Conservation (phyloP, 1,140 invertebrate genomes). For the Episyrphus balteatus region DNA sequence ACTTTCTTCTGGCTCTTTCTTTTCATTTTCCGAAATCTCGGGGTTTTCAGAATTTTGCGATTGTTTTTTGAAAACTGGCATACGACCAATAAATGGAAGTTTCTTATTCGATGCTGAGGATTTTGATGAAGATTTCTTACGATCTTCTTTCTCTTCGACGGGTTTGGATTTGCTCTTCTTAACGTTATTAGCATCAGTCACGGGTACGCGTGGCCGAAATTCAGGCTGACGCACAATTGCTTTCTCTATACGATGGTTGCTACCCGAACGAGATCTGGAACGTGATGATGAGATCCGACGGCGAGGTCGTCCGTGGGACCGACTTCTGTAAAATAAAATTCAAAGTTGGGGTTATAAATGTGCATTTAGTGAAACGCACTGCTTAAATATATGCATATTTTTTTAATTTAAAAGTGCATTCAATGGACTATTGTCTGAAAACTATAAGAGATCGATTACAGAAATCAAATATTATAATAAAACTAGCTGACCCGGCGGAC, state of each 20-base stretch:
- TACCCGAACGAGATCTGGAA: constrained; percentile 9
- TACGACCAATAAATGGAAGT: constrained; percentile 55
- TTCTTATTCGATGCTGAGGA: constrained; percentile 38
- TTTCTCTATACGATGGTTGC: constrained; percentile 18
- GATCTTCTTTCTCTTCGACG: constrained; percentile 36
- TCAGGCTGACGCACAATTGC: constrained; percentile 31
- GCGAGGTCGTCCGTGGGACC: constrained; percentile 13
- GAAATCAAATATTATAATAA: no score
- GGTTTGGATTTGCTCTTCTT: constrained; percentile 6
- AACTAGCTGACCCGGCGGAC: no score
- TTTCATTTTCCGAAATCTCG: constrained; percentile 26
- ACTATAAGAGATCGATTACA: no score
- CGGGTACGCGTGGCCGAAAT: constrained; percentile 23
- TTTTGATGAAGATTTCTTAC: constrained; percentile 21
- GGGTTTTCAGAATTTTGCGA: constrained; percentile 16
- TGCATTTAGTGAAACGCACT: no score
- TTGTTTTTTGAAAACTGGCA: constrained; percentile 57
- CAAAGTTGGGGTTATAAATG: no score
- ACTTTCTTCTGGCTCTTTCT: constrained; percentile 4
- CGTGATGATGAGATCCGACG: constrained; percentile 10
- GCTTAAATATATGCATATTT: no score
- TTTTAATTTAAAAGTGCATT: no score
- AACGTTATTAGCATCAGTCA: constrained; percentile 4
- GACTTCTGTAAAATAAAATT: constrained; percentile 2
- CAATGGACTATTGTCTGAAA: no score